Conservation (phyloP, 1,140 invertebrate species). For the Pygmarrhopalites habei region DNA sequence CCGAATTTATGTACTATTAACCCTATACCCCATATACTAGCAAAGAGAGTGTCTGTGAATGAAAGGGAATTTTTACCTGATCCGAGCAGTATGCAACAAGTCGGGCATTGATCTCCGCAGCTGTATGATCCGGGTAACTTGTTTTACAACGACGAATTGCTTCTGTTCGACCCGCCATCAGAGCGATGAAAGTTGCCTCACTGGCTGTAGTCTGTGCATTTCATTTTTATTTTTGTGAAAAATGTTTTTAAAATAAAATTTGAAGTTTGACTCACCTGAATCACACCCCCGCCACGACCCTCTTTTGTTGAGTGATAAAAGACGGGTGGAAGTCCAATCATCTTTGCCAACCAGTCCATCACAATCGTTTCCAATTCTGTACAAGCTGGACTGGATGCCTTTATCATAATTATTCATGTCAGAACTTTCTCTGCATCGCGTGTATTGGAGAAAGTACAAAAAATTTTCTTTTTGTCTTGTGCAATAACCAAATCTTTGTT, state of each 20-base stretch:
- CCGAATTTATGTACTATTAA: too few relatives aligned
- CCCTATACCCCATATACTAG: too few relatives aligned
- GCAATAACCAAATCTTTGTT: too few relatives aligned
- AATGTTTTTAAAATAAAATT: neutral
- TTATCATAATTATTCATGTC: constrained; percentile 48
- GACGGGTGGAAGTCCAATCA: constrained; percentile 81
- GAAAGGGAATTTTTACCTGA: constrained; percentile 48
- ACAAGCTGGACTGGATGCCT: constrained; percentile 89
- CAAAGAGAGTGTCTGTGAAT: too few relatives aligned
- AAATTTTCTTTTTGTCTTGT: too few relatives aligned
- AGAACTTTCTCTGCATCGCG: too few relatives aligned
- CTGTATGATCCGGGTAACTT: constrained; percentile 63
- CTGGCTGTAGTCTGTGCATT: constrained; percentile 67
- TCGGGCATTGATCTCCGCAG: constrained; percentile 81
- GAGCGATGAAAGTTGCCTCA: constrained; percentile 80
- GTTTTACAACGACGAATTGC: constrained; percentile 62
- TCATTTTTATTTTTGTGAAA: too few relatives aligned
- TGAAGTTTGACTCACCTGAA: constrained; percentile 55
- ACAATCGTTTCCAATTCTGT: constrained; percentile 94
- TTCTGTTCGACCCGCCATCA: constrained; percentile 81
- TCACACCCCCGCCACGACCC: constrained; percentile 80
- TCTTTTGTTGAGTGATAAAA: constrained; percentile 70
- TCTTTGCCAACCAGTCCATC: constrained; percentile 96
- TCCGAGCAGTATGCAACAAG: constrained; percentile 94
- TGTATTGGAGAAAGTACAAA: too few relatives aligned